Base-by-base conservation (phyloP, 2,888 invertebrate species). In the Lymantria monacha region DNA sequence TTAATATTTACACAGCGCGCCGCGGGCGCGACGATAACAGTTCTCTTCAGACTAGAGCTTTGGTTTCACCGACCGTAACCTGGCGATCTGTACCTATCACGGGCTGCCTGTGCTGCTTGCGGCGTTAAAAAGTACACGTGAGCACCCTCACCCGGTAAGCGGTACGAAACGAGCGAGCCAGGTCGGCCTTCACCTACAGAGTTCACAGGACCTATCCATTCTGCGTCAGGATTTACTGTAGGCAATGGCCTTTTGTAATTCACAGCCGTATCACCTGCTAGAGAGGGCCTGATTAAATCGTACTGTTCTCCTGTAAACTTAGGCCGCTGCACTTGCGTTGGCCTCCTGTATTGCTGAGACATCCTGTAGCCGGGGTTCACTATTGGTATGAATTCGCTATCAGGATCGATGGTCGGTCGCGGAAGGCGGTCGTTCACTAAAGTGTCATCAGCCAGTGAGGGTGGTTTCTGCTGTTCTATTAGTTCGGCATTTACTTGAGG, bases 101-200 rank as follows among this genome's bases (percentile, higher is more conserved):
- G 70, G 52, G 78, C 66, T 48, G 74, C 74, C 51, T 80, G 59
- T 41, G 67, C 65, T 3, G 93, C 92, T 69, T 95, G 95, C 2
- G 96, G 95, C 51, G 95, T 95, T 53, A 95, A 84, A 87, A 96
- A 96, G 77, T 95, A 96, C 70, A 95, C 95, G 81, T 95, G 96
- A 0, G 95, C 95, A 9, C 95, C 95, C 65, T 95, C 95, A 0
- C 95, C 95, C 0, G 96, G 95, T 53, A 95, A 84, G 66, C 94
- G 87, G 79, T 95, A 96, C 9, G 95, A 94, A 61, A 95, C 94
- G 69, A 94, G 94, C 14, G 94, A 93, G n/a, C 92, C 93, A n/a
- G 87, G 85, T 56, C 86, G 78, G 40, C 89, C 89, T 54, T 87
- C 86, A 54, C 91, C 85, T 59, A 87, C 77, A 49, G 76, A 61